phyloP scores from a whole-genome alignment of 2,113 vertebrate species.

The Paramisgurnus dabryanus region DNA sequence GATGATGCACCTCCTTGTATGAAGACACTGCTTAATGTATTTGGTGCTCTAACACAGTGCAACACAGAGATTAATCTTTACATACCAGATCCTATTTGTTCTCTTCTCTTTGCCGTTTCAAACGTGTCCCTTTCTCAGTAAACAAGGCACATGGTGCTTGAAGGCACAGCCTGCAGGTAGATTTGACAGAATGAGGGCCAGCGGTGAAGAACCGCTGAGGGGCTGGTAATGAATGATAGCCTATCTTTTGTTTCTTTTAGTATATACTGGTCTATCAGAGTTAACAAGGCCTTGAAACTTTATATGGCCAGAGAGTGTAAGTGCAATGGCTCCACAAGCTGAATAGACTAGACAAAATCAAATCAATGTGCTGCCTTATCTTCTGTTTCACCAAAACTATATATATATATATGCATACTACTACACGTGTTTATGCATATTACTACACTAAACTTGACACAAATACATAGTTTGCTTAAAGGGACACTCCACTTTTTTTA shows the following conservation, averaged over 20 bases:
- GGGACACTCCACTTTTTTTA: too few relatives aligned
- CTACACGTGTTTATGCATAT: not conserved
- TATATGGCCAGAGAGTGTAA: not conserved
- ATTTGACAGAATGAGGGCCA: conserved; percentile 30
- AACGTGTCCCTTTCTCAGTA: conserved; percentile 36
- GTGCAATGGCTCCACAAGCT: not conserved
- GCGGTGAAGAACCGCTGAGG: conserved; percentile 23
- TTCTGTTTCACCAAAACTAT: not conserved
- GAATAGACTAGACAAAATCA: not conserved
- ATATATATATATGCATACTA: not conserved
- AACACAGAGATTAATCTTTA: conserved; percentile 17
- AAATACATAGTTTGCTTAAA: too few relatives aligned
- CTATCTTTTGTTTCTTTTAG: conserved; percentile 32
- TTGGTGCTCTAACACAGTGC: conserved; percentile 30
- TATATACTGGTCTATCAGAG: conserved; percentile 27
- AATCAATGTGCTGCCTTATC: not conserved
- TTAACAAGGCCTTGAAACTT: conserved; percentile 39
- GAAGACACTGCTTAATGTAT: conserved; percentile 15
- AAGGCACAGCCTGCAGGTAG: conserved; percentile 37
- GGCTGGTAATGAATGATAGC: conserved; percentile 49
- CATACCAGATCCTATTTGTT: conserved; percentile 22
- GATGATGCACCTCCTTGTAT: conserved; percentile 13
- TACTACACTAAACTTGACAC: too few relatives aligned
- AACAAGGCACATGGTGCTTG: conserved; percentile 32
- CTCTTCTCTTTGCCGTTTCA: conserved; percentile 24